Conservation (phyloP, 2,888 invertebrate genomes). For the Drosophila barbarae region DNA sequence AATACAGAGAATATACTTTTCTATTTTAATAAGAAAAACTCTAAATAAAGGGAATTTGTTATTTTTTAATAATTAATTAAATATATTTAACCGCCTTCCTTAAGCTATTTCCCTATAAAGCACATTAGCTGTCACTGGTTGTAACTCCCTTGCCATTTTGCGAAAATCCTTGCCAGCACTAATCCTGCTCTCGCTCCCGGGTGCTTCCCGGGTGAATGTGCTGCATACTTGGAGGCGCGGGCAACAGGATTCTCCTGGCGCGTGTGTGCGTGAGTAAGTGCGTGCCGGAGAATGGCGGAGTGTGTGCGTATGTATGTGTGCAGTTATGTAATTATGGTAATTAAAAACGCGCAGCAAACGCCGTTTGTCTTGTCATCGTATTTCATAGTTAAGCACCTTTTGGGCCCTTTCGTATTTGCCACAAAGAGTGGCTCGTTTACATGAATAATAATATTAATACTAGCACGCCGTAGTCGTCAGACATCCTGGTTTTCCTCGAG, state of each 20-base stretch:
- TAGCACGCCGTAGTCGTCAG: slow-evolving; percentile 14
- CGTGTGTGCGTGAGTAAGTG: slow-evolving; percentile 30
- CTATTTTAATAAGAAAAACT: too few relatives aligned
- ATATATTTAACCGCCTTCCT: too few relatives aligned
- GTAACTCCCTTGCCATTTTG: neutral
- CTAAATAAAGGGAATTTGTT: too few relatives aligned
- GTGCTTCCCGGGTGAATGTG: slow-evolving; percentile 37
- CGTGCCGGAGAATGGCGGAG: slow-evolving; percentile 22
- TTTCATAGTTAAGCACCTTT: slow-evolving; percentile 54
- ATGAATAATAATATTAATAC: slow-evolving; percentile 35
- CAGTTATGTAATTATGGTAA: slow-evolving; percentile 74
- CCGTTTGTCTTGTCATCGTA: slow-evolving; percentile 50
- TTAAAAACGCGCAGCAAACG: slow-evolving; percentile 61
- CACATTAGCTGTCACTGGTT: neutral
- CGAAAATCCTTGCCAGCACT: slow-evolving; percentile 9
- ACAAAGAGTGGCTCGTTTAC: slow-evolving; percentile 36
- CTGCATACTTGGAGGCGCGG: slow-evolving; percentile 68
- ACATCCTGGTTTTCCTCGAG: slow-evolving; percentile 5
- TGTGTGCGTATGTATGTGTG: slow-evolving; percentile 31
- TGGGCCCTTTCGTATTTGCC: slow-evolving; percentile 36
- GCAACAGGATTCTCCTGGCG: slow-evolving; percentile 40
- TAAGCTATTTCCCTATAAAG: too few relatives aligned
- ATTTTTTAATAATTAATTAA: too few relatives aligned
- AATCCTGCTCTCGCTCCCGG: slow-evolving; percentile 7
- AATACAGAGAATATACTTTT: too few relatives aligned